Conservation (phyloP, 2,113 vertebrate genomes). For the Passer montanus region DNA sequence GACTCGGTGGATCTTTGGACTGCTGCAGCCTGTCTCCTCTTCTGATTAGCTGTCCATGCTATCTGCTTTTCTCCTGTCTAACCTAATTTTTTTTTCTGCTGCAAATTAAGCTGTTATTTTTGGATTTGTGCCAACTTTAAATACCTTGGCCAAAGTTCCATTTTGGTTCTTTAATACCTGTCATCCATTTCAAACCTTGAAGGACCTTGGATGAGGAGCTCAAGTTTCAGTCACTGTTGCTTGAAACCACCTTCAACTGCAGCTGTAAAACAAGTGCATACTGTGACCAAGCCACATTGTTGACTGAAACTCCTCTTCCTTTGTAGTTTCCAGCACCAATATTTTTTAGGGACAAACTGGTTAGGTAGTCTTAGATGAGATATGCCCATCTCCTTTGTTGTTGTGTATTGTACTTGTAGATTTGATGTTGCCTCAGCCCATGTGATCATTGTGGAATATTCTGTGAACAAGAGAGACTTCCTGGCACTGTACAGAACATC, state of each 20-base stretch:
- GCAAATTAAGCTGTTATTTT: constrained; percentile 25
- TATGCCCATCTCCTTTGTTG: neutral
- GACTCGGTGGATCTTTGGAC: neutral
- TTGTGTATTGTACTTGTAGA: neutral
- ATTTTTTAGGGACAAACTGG: neutral
- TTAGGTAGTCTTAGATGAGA: neutral
- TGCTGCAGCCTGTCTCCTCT: neutral
- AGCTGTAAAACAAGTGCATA: neutral
- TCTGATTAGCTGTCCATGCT: neutral
- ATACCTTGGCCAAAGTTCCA: neutral
- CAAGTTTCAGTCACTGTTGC: neutral
- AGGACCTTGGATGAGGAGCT: neutral
- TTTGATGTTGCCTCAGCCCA: neutral
- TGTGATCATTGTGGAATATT: neutral
- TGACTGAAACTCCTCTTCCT: neutral
- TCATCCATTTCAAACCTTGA: neutral
- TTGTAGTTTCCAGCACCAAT: neutral
- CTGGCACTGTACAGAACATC: neutral
- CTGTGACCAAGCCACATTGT: neutral
- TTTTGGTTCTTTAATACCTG: neutral
- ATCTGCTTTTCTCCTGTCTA: neutral
- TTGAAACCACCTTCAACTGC: neutral
- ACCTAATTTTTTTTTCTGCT: neutral
- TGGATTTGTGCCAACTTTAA: constrained; percentile 8
- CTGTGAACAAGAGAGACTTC: neutral